Base-by-base conservation (phyloP, 64 coral and sea anemone genomes). In the Cladopsammia gracilis region DNA sequence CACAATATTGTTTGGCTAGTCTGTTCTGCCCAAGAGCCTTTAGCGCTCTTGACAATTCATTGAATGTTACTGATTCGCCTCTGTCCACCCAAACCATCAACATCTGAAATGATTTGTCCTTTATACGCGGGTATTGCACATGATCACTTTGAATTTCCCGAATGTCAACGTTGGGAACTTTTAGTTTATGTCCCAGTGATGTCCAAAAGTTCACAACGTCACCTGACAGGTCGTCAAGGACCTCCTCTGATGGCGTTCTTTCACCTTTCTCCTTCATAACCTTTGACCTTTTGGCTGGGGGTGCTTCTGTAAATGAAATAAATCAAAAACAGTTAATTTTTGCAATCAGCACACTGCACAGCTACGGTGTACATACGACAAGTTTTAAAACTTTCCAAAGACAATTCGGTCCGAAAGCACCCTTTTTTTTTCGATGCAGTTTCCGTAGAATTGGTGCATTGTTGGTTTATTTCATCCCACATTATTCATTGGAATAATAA, bases 61-160 rank as follows among this genome's bases (percentile, higher is more conserved):
- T 2, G 59, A 89, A 89, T 70, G 89, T 92, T 43, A 77, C 66
- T 47, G 48, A 58, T 52, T 62, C 48, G 0, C 24, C 69, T 25
- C 60, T 85, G 19, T 92, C 90, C 48, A 69, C 67, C 95, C 95
- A 96, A 67, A 61, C 71, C 24, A 92, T 23, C 23, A 96, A 52
- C 90, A 96, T 96, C 69, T 75, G 85, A 34, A 88, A 83, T 64
- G 89, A 90, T 78, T 96, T 78, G 45, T 96, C 95, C 25, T 48
- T 51, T 43, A 92, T 76, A 3, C 70, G 77, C 13, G 6, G 22
- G 64, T 92, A 96, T 23, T 89, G 80, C 15, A 93, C 53, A 48
- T 93, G 44, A 42, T 96, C 95, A 20, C 48, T 66, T 25, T 70
- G 73, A 13, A 96, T 85, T 62, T 88, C 90, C 16, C 89, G 45